Conservation (phyloP, 2,797 vertebrate species). For the Loriculus beryllinus region DNA sequence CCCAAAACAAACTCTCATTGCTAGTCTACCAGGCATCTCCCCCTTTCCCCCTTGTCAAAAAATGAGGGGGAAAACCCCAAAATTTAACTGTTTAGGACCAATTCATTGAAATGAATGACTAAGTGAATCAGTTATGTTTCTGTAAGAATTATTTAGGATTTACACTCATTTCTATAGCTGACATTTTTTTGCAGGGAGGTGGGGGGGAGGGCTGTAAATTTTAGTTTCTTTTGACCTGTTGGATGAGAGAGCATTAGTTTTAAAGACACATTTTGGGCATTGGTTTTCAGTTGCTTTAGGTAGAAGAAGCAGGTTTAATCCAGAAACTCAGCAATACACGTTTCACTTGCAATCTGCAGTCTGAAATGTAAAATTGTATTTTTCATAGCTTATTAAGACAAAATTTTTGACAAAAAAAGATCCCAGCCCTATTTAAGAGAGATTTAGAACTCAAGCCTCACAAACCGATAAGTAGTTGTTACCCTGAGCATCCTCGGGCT, state of each 20-base stretch:
- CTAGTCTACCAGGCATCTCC: constrained; percentile 51
- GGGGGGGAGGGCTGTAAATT: background rate
- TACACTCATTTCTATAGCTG: background rate
- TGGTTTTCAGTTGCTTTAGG: background rate
- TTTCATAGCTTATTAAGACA: background rate
- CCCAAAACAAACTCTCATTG: constrained; percentile 72
- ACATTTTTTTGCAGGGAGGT: background rate
- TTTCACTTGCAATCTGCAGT: background rate
- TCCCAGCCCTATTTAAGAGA: background rate
- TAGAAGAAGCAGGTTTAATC: background rate
- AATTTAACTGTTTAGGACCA: constrained; percentile 65
- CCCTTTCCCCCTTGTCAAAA: constrained; percentile 4
- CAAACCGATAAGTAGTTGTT: background rate
- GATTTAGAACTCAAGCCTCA: background rate
- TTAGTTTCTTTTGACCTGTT: background rate
- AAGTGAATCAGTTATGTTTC: background rate
- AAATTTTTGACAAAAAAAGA: background rate
- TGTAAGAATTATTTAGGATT: background rate
- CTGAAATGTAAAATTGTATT: background rate
- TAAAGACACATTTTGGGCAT: background rate
- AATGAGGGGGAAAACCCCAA: background rate
- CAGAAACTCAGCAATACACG: background rate
- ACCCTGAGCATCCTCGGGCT: background rate
- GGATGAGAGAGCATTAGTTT: background rate
- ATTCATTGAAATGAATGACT: background rate